Percentiles rank a stretch among this genome's conserved stretches.
Evolutionary conservation across 2,888 invertebrate species (phyloP).

Genomic region (Endotricha flammealis): DNA sequence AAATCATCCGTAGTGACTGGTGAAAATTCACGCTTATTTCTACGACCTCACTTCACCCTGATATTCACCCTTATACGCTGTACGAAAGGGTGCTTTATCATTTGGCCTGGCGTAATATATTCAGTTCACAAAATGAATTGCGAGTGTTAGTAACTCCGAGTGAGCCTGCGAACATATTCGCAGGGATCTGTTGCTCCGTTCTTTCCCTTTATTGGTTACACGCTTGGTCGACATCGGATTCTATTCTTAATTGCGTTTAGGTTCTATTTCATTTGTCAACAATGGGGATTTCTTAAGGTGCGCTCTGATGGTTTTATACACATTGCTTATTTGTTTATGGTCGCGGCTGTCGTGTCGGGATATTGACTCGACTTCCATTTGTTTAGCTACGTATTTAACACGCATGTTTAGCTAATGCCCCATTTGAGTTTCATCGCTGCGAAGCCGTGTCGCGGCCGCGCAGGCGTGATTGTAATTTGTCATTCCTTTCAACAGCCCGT

Average conservation of each 20-base stretch:
- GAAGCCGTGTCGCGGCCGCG: not conserved
- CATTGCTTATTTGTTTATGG: slow-evolving; percentile 52
- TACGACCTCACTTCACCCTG: slow-evolving; percentile 39
- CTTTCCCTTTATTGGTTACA: slow-evolving; percentile 63
- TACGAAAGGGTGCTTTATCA: slow-evolving; percentile 53
- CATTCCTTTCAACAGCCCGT: slow-evolving; percentile 8
- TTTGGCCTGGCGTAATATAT: slow-evolving; percentile 61
- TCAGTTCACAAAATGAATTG: slow-evolving; percentile 78
- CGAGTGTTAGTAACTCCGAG: slow-evolving; percentile 76
- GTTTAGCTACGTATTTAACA: not conserved
- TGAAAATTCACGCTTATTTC: slow-evolving; percentile 57
- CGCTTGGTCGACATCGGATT: slow-evolving; percentile 48
- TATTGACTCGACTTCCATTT: slow-evolving; percentile 44
- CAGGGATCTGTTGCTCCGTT: slow-evolving; percentile 72
- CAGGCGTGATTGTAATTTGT: slow-evolving; percentile 6
- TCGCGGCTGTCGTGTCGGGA: slow-evolving; percentile 41
- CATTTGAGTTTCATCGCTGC: not conserved
- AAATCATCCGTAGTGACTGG: slow-evolving; percentile 32
- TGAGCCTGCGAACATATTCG: slow-evolving; percentile 77
- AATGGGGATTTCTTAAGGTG: slow-evolving; percentile 42
- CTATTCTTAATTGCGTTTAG: slow-evolving; percentile 51
- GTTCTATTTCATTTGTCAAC: slow-evolving; percentile 49
- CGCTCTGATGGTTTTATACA: slow-evolving; percentile 56
- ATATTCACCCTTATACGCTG: slow-evolving; percentile 49
- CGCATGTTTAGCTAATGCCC: not conserved